These are phyloP conservation scores for Urophycis tenuis DNA, from an alignment of 2,797 vertebrate species.

Conservation along the genomic window DNA sequence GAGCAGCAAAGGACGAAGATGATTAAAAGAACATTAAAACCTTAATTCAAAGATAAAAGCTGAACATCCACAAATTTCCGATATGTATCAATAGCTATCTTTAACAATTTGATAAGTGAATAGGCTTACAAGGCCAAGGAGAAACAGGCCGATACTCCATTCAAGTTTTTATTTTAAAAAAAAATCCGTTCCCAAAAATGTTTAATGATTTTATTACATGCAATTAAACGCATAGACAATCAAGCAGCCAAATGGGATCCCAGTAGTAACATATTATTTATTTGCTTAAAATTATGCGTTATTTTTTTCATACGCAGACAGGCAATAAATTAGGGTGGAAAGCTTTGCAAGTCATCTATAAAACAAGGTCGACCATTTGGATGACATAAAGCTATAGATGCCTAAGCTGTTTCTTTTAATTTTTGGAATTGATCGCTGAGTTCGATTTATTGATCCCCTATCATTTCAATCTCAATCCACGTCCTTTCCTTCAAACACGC, in stretches of 20 bases:
- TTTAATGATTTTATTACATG: background rate
- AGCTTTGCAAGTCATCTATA: background rate
- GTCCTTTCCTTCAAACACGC: conserved; percentile 40
- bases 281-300: background rate
- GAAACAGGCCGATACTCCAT: background rate
- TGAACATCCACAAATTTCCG: background rate
- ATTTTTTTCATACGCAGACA: background rate
- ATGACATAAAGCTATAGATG: background rate
- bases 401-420: conserved; percentile 38
- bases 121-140: background rate
- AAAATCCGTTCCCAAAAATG: background rate
- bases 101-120: background rate
- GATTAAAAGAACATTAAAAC: background rate
- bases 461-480: conserved; percentile 39
- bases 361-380: background rate
- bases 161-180: background rate
- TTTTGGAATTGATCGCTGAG: conserved; percentile 46
- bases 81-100: background rate
- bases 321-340: conserved; percentile 1
- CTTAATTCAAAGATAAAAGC: background rate
- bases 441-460: conserved; percentile 60
- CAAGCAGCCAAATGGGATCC: background rate
- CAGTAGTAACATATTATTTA: background rate
- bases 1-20: no score
- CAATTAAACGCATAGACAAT: background rate